Evolutionary conservation across 2,888 invertebrate genomes (phyloP).

Genomic region (Myopa testacea): DNA sequence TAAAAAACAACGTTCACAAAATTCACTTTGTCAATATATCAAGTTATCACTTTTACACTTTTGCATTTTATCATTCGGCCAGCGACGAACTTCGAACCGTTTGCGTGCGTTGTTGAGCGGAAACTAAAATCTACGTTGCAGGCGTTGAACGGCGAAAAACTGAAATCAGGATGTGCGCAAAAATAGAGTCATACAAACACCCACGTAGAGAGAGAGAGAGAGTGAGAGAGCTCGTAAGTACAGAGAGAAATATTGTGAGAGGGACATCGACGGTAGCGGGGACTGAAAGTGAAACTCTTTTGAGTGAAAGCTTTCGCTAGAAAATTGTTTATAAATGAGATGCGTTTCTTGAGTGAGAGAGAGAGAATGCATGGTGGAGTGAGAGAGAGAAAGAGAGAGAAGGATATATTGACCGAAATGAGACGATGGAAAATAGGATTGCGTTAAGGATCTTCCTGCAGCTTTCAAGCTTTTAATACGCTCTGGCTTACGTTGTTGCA

Average conservation of each 20-base stretch:
- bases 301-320: constrained; percentile 25
- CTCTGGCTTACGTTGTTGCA: not conserved
- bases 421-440: too few relatives aligned
- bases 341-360: not conserved
- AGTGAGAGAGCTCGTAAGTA: not conserved
- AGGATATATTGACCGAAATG: too few relatives aligned
- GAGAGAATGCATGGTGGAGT: not conserved
- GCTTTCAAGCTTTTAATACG: not conserved
- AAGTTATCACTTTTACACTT: constrained; percentile 52
- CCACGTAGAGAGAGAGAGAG: not conserved
- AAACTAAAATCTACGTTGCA: constrained; percentile 52
- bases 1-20: not conserved
- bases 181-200: constrained; percentile 7
- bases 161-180: constrained; percentile 28
- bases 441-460: too few relatives aligned
- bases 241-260: not conserved
- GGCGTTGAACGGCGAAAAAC: constrained; percentile 38
- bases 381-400: not conserved
- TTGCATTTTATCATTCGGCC: constrained; percentile 41
- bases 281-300: not conserved
- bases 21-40: constrained; percentile 39
- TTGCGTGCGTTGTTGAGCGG: constrained; percentile 54
- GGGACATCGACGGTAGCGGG: not conserved
- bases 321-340: not conserved
- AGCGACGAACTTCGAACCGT: constrained; percentile 48